These are phyloP conservation scores for Hippolais icterina DNA, from an alignment of 2,113 vertebrate species.

Conservation along the genomic window DNA sequence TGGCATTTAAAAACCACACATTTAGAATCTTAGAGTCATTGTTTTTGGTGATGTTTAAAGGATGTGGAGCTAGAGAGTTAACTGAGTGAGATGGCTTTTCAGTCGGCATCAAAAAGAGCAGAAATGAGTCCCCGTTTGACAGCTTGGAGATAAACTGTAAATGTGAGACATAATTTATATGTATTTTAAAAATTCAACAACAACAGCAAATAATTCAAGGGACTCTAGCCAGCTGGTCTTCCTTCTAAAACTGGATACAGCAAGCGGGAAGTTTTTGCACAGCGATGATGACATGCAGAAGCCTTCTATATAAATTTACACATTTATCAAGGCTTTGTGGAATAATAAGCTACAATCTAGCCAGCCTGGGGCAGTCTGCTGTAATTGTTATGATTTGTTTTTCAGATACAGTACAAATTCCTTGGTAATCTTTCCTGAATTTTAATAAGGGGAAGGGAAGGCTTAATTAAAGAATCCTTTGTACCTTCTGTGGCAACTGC, in stretches of 20 bases:
- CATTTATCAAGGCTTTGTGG: slow-evolving; percentile 45
- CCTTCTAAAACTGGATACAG: slow-evolving; percentile 12
- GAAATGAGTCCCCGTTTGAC: slow-evolving; percentile 40
- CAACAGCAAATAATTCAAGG: slow-evolving; percentile 45
- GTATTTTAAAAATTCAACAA: slow-evolving; percentile 52
- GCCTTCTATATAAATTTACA: slow-evolving; percentile 36
- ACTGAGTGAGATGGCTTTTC: not conserved
- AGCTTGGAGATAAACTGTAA: slow-evolving; percentile 57
- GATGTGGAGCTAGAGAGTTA: not conserved
- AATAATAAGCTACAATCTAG: slow-evolving; percentile 53
- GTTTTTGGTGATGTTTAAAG: not conserved
- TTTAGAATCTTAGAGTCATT: not conserved
- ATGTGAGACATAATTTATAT: slow-evolving; percentile 58
- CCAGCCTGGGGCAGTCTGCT: slow-evolving; percentile 42
- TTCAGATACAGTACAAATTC: slow-evolving; percentile 70
- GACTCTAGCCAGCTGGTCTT: slow-evolving; percentile 10
- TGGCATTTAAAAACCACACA: not conserved
- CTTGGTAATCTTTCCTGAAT: slow-evolving; percentile 66
- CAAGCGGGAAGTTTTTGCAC: not conserved
- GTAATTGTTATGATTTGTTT: slow-evolving; percentile 74
- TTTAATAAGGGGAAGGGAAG: slow-evolving; percentile 72
- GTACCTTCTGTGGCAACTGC: slow-evolving; percentile 14
- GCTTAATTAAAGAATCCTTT: slow-evolving; percentile 73
- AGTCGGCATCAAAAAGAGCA: slow-evolving; percentile 57
- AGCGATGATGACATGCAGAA: not conserved